Base-by-base conservation (phyloP, 2,113 vertebrate genomes). In the Vicugna pacos region DNA sequence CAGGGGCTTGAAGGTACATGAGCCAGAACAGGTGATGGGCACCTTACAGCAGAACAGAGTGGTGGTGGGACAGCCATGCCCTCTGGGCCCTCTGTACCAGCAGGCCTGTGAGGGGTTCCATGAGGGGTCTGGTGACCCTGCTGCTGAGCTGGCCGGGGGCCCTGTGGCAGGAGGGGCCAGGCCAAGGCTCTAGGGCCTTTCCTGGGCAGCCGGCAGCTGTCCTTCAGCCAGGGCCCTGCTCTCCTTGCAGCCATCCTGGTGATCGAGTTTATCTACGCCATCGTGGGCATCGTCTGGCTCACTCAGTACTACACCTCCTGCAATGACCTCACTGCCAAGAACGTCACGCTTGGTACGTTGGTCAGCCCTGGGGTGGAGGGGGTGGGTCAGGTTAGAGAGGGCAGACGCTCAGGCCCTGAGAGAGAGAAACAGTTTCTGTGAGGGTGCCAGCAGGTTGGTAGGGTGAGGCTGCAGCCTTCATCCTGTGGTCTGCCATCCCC, bases 241-340 rank as follows among this genome's bases (percentile, higher is more conserved):
- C 96, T 97, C 92, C 60, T 95, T 91, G 54, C 97, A 99, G 99
- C 99, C 38, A 99, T 99, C 98, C 98, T 99, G 97, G 98, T 99
- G 98, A 99, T 99, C 0, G 99, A 99, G 98, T 99, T 99, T 56
- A 99, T 99, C 26, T 99, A 99, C 0, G 99, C 99, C 65, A 99
- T 99, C 6, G 99, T 99, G 97, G 99, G 99, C 96, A 99, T 99
- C 92, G 98, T 99, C 86, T 99, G 99, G 99, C 99, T 99, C 87
- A 99, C 99, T 8, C 99, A 99, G 98, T 99, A 99, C 98, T 99
- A 99, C 98, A 98, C 99, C 76, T 99, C 99, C 69, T 99, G 99
- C 98, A 99, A 99, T 12, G 99, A 99, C 98, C 97, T 99, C 98
- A 99, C 99, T 20, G 99, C 99, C 93, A 99, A 99, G 98, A 99